Conservation (phyloP, 2,888 invertebrate species). For the Diogma glabrata region DNA sequence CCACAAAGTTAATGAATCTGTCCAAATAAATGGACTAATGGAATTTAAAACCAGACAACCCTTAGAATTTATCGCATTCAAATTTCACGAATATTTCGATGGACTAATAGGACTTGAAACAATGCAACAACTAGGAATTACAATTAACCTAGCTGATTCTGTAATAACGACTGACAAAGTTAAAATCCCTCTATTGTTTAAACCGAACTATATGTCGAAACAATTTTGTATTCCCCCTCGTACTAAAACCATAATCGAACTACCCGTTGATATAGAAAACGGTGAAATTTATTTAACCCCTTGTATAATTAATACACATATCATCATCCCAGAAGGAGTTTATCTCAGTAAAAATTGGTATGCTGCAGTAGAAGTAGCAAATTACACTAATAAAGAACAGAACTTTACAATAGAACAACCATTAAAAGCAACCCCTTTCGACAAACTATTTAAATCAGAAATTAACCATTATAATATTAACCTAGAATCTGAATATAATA, state of each 20-base stretch:
- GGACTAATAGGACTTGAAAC: background rate
- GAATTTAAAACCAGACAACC: too few relatives aligned
- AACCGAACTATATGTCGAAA: conserved; percentile 16
- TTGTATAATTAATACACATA: conserved; percentile 8
- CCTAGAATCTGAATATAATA: background rate
- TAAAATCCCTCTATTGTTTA: conserved; percentile 9
- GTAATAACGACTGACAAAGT: conserved; percentile 11
- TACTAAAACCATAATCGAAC: background rate
- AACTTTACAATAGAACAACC: conserved; percentile 15
- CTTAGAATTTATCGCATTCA: background rate
- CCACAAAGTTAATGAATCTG: background rate
- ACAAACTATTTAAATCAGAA: conserved; percentile 5
- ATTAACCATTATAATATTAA: conserved; percentile 10
- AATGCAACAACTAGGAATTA: background rate
- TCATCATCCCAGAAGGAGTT: conserved; percentile 15
- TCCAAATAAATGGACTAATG: background rate
- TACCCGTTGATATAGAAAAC: conserved; percentile 14
- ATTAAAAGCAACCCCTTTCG: conserved; percentile 9
- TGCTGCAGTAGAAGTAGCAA: conserved; percentile 14
- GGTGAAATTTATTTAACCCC: conserved; percentile 14
- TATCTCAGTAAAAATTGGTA: conserved; percentile 14
- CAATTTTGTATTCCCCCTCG: conserved; percentile 11
- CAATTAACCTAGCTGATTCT: conserved; percentile 16
- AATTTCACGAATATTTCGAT: background rate
- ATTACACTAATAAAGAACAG: conserved; percentile 9